These are phyloP conservation scores for Neolamprologus sp. DNA, from an alignment of 2,113 vertebrate genomes.

Conservation along the genomic window DNA sequence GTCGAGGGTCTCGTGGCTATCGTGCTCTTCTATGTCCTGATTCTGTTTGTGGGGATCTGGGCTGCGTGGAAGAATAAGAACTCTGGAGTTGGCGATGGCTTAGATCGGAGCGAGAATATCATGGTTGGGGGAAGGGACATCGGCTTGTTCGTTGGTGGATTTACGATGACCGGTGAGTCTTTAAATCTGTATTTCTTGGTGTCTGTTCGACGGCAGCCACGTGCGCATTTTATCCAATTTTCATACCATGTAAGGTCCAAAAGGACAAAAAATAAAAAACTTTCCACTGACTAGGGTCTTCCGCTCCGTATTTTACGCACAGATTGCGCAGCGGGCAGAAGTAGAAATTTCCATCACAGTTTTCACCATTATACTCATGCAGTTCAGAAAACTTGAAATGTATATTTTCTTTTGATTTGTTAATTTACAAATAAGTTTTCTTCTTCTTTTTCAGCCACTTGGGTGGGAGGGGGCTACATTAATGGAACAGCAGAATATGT, in stretches of 20 bases:
- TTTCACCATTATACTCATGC: not conserved
- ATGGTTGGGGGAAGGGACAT: slow-evolving; percentile 97
- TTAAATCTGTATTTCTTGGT: not conserved
- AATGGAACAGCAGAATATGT: slow-evolving; percentile 97
- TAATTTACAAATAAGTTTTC: not conserved
- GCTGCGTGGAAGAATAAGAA: slow-evolving; percentile 97
- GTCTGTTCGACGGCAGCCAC: not conserved
- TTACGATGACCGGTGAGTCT: slow-evolving; percentile 94
- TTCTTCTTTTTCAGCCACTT: slow-evolving; percentile 77
- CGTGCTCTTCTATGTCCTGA: slow-evolving; percentile 87
- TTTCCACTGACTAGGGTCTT: not conserved
- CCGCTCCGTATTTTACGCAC: slow-evolving; percentile 18
- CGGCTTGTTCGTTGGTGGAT: slow-evolving; percentile 91
- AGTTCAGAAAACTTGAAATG: not conserved
- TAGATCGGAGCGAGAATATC: slow-evolving; percentile 85
- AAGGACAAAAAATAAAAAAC: not conserved
- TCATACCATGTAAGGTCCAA: not conserved
- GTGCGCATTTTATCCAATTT: not conserved
- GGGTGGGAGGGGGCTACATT: slow-evolving; percentile 98
- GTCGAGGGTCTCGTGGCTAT: slow-evolving; percentile 90
- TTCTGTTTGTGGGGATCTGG: slow-evolving; percentile 94
- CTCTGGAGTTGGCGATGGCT: slow-evolving; percentile 59
- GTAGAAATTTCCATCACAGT: not conserved
- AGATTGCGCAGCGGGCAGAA: not conserved
- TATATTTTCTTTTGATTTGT: not conserved